Base-by-base conservation (phyloP, 2,797 vertebrate genomes). In the Gymnoscopelus braueri region DNA sequence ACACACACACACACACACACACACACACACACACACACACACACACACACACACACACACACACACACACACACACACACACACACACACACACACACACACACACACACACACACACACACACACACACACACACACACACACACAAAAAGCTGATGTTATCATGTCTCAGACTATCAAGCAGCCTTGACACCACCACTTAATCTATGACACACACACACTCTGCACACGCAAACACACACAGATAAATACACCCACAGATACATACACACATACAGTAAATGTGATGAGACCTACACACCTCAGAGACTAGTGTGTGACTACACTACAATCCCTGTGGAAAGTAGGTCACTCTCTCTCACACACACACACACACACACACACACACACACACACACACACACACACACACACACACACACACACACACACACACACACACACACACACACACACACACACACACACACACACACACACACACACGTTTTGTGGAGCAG, bases 401-500 rank as follows among this genome's bases (percentile, higher is more conserved):
- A 11, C 49, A 32, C 58, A 56, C 60, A 35, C 59, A 32, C 50
- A 68, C 54, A 23, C 58, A 35, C 29, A 39, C 29, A 59, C 57
- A 59, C 57, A 39, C 57, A 15, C 29, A 39, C 57, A 47, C 59
- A 60, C 39, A 24, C 59, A 48, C 59, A 24, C 59, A 48, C 59
- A 48, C 59, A 15, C 60, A 14, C 60, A 52, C 23, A 23, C 51
- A 29, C 53, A 48, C 53, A 56, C 52, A 10, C 64, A 65, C 64
- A 48, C 64, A 65, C 39, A 56, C 52, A 65, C 76, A 19, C 58
- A 60, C 35, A 19, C 58, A 59, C 2, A 39, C 57, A 8, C 5
- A 7, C 32, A 59, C 13, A 60, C 2, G 8, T 48, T 74, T 73
- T 66, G 48, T 60, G 66, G 76, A 79, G 69, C 24, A 84, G 86